Conservation (phyloP, 2,888 invertebrate genomes). For the Stenurella melanura region DNA sequence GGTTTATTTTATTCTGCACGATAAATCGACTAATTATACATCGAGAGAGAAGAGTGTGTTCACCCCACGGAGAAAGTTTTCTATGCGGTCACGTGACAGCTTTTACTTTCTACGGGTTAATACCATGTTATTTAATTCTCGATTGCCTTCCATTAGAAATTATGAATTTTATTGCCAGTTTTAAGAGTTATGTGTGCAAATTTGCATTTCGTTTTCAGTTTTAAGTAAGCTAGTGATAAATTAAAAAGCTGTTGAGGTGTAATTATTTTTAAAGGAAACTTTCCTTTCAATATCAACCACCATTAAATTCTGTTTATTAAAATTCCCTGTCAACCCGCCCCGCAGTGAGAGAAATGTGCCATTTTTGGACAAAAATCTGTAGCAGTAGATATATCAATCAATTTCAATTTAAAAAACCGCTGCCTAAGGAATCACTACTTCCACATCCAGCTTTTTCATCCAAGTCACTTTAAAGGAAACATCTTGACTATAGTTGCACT, state of each 20-base stretch:
- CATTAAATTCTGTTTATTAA: too few relatives aligned
- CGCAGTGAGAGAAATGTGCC: too few relatives aligned
- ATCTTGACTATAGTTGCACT: too few relatives aligned
- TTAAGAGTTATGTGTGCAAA: conserved; percentile 5
- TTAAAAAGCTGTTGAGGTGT: not conserved
- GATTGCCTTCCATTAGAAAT: conserved; percentile 49
- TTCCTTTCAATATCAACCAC: too few relatives aligned
- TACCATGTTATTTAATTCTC: conserved; percentile 49
- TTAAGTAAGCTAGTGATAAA: not conserved
- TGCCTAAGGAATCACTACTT: too few relatives aligned
- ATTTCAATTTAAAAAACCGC: too few relatives aligned
- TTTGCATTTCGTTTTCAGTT: not conserved
- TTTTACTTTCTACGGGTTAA: conserved; percentile 61
- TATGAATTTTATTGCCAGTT: conserved; percentile 48
- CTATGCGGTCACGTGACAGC: conserved; percentile 61
- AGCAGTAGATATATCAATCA: too few relatives aligned
- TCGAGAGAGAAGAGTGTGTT: conserved; percentile 53
- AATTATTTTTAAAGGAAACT: too few relatives aligned
- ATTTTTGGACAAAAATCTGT: too few relatives aligned
- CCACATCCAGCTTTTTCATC: too few relatives aligned
- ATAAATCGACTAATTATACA: conserved; percentile 28
- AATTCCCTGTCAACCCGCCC: too few relatives aligned
- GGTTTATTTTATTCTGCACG: conserved; percentile 31
- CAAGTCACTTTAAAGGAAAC: too few relatives aligned
- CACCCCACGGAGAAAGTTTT: conserved; percentile 60